Percentiles rank a stretch among this genome's conserved stretches.
These are phyloP conservation scores for Bergia puertoricense DNA, from an alignment of 92 coral and sea anemone genomes.

Conservation along the genomic window DNA sequence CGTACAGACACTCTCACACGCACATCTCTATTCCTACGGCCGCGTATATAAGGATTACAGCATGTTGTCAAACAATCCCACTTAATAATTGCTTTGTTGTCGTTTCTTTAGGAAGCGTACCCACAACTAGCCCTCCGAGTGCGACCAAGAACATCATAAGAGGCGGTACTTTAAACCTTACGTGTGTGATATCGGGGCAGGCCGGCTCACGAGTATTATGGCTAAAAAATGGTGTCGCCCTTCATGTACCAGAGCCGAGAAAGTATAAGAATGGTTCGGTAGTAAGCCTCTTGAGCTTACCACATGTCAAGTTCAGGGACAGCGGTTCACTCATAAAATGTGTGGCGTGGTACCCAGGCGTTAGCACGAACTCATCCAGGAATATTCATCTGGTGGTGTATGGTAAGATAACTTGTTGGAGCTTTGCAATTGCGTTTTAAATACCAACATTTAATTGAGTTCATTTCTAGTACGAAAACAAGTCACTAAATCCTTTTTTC, in stretches of 20 bases:
- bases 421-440: too few relatives aligned
- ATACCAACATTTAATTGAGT: too few relatives aligned
- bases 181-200: conserved; percentile 85
- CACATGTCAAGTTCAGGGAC: conserved; percentile 74
- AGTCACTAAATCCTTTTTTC: too few relatives aligned
- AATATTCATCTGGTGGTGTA: conserved; percentile 77
- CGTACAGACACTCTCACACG: too few relatives aligned
- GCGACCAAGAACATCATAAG: conserved; percentile 75
- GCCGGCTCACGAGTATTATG: conserved; percentile 65
- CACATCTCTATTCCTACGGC: too few relatives aligned
- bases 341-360: conserved; percentile 81
- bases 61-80: neutral
- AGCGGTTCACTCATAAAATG: conserved; percentile 85
- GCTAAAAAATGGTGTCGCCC: conserved; percentile 63
- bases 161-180: conserved; percentile 69
- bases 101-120: conserved; percentile 77
- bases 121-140: conserved; percentile 80
- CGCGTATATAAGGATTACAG: neutral
- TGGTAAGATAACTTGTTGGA: conserved; percentile 44
- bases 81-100: neutral
- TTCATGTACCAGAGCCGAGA: conserved; percentile 45
- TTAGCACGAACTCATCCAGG: conserved; percentile 76
- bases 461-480: too few relatives aligned
- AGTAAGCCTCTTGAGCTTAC: conserved; percentile 66
- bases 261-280: conserved; percentile 57